These are phyloP conservation scores for Rhynchonycteris naso DNA, from an alignment of 2,797 vertebrate species.

Conservation along the genomic window DNA sequence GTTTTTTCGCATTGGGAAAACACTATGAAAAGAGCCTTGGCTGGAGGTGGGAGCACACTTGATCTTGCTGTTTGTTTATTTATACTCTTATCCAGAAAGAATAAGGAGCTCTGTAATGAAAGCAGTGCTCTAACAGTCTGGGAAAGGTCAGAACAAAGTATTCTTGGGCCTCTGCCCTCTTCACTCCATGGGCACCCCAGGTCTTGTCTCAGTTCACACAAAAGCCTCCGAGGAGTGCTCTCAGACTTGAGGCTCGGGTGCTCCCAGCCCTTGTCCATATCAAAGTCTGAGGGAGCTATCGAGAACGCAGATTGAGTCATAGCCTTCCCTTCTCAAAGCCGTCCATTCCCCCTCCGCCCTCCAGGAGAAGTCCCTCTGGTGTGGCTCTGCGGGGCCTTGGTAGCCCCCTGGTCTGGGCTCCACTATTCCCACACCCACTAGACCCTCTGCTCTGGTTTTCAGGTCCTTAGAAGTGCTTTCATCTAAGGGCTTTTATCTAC, in stretches of 20 bases:
- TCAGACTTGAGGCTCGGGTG: background rate
- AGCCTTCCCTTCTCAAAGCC: background rate
- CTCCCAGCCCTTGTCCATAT: background rate
- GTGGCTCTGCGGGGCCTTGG: background rate
- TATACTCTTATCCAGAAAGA: constrained; percentile 29
- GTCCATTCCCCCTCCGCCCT: accelerated
- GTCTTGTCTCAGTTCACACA: background rate
- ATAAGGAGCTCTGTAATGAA: background rate
- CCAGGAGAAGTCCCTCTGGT: background rate
- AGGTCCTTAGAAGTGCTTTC: background rate
- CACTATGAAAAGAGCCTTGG: background rate
- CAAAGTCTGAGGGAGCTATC: background rate
- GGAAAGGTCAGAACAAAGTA: background rate
- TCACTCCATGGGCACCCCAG: background rate
- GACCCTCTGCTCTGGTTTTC: background rate
- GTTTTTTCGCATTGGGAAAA: constrained; percentile 46
- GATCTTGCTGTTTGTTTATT: constrained; percentile 4
- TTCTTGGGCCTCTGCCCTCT: background rate
- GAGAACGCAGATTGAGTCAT: background rate
- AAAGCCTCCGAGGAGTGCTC: background rate
- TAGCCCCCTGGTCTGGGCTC: background rate
- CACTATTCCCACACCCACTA: background rate
- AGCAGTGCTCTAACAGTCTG: background rate
- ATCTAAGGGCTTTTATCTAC: background rate
- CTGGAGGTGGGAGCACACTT: constrained; percentile 36